Evolutionary conservation across 1,140 invertebrate species (phyloP).

Genomic region (Halesus radiatus): DNA sequence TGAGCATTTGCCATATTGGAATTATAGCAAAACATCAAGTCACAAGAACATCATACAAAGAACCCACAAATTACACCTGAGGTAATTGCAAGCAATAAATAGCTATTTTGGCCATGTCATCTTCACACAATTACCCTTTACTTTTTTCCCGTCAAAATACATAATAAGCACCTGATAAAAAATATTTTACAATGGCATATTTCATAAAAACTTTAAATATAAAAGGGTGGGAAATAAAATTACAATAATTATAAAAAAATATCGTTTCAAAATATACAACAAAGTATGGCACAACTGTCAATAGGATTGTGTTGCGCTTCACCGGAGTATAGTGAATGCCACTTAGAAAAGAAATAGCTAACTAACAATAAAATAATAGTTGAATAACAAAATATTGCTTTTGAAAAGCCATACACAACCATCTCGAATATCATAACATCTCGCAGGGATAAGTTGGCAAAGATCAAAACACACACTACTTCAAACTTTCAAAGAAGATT

Average conservation of each 20-base stretch:
- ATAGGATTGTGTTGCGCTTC: conserved; percentile 48
- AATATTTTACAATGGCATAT: conserved; percentile 35
- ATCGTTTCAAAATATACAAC: conserved; percentile 23
- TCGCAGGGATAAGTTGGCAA: conserved; percentile 35
- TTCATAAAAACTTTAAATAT: conserved; percentile 29
- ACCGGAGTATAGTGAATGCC: conserved; percentile 42
- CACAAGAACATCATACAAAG: too few relatives aligned
- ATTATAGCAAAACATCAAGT: conserved; percentile 8
- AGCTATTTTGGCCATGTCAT: conserved; percentile 23
- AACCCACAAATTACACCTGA: background rate
- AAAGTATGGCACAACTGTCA: conserved; percentile 54
- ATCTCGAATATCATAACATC: conserved; percentile 51
- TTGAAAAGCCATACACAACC: conserved; percentile 56
- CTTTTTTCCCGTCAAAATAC: conserved; percentile 11
- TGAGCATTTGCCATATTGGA: background rate
- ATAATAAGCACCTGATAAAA: conserved; percentile 38
- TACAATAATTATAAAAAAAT: conserved; percentile 13
- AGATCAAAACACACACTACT: conserved; percentile 16
- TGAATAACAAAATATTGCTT: conserved; percentile 52
- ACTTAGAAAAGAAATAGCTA: conserved; percentile 43
- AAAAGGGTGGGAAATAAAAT: conserved; percentile 22
- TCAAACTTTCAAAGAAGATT: background rate
- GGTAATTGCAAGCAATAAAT: conserved; percentile 2
- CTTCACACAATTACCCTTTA: conserved; percentile 25
- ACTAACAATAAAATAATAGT: conserved; percentile 52